A percentile compares a stretch with the other conserved stretches of the same genome.
phyloP scores from a whole-genome alignment of 2,797 vertebrate genomes.

The Allobates femoralis region DNA sequence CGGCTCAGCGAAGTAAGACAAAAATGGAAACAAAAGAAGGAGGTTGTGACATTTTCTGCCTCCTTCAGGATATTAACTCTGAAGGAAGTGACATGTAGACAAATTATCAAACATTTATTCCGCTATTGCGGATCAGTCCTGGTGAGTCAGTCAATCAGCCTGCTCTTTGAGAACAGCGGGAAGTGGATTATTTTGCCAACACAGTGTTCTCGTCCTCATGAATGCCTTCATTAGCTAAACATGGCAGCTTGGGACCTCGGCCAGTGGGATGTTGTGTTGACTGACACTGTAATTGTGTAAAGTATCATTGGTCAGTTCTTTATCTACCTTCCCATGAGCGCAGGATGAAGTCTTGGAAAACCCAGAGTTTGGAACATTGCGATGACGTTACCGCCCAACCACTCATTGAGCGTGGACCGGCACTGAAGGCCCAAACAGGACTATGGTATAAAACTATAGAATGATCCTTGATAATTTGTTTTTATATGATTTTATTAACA shows the following conservation, averaged over 20 bases:
- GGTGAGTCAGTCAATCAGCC: constrained; percentile 58
- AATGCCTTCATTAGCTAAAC: constrained; percentile 46
- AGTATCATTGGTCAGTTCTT: background rate
- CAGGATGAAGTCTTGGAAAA: background rate
- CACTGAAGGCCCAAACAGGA: background rate
- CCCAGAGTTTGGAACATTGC: background rate
- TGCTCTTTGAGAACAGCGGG: constrained; percentile 49
- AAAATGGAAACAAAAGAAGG: constrained; percentile 40
- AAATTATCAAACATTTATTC: constrained; percentile 58
- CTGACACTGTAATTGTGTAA: background rate
- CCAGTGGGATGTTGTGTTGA: constrained; percentile 10
- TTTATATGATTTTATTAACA: too few relatives aligned
- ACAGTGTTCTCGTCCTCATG: constrained; percentile 34
- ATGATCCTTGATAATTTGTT: too few relatives aligned
- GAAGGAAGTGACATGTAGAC: constrained; percentile 56
- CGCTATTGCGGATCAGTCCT: constrained; percentile 42
- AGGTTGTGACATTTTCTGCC: constrained; percentile 44
- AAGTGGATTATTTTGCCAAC: constrained; percentile 34
- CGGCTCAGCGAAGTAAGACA: constrained; percentile 9
- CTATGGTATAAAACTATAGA: background rate
- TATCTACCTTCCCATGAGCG: background rate
- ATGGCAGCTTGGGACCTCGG: constrained; percentile 8
- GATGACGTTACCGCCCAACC: background rate
- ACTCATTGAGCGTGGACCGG: background rate
- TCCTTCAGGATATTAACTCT: constrained; percentile 49